Conservation (phyloP, 2,888 invertebrate genomes). For the Eilema caniola region DNA sequence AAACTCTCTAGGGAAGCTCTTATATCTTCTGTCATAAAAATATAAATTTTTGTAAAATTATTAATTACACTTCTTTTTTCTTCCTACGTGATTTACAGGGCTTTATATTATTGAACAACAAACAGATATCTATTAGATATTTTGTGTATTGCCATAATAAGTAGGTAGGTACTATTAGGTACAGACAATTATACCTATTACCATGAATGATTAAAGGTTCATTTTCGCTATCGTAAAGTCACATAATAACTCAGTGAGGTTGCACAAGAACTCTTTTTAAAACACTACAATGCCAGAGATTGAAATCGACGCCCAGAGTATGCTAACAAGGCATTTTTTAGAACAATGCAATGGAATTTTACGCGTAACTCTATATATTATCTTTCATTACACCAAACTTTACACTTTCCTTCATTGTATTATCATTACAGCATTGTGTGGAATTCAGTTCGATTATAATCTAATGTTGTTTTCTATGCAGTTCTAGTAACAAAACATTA, state of each 20-base stretch:
- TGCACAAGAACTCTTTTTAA: not conserved
- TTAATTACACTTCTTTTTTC: too few relatives aligned
- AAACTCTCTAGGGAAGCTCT: not conserved
- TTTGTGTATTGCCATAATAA: not conserved
- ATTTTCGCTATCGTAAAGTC: not conserved
- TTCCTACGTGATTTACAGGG: too few relatives aligned
- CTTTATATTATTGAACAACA: not conserved
- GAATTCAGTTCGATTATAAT: slow-evolving; percentile 5
- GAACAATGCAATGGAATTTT: not conserved
- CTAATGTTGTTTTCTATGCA: slow-evolving; percentile 39
- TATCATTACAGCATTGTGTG: not conserved
- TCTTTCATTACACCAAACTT: not conserved
- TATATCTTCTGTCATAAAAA: not conserved
- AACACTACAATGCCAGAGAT: not conserved
- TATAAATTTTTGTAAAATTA: too few relatives aligned
- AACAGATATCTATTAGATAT: not conserved
- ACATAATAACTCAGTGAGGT: not conserved
- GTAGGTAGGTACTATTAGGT: not conserved
- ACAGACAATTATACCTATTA: not conserved
- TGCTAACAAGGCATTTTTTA: not conserved
- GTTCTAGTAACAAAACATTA: slow-evolving; percentile 49
- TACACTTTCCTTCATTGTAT: slow-evolving; percentile 1
- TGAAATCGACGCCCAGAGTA: not conserved
- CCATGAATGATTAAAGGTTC: not conserved
- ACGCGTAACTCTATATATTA: not conserved